Evolutionary conservation across 2,888 invertebrate species (phyloP), one percentile per base, ranked within the genome.

Genomic region (Parthenolecanium corni): DNA sequence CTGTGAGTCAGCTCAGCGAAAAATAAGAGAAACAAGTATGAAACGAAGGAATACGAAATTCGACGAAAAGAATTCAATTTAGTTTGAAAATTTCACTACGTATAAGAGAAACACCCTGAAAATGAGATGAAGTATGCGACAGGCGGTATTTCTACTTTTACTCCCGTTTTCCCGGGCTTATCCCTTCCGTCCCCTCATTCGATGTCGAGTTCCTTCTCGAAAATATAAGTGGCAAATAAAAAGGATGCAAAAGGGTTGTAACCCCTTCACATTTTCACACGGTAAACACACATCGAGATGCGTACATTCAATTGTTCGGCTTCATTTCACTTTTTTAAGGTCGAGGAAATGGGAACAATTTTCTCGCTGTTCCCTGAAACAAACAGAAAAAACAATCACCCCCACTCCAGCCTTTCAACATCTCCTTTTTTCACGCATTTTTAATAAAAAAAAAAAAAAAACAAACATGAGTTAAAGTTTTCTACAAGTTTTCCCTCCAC

Each of bases 251-350:
- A 18, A 18, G 18, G 44, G 44, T 18, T 14, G 44, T 18, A 42
- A 42, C 9, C 38, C 38, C 38, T 38, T 38, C 38, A 9, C 38
- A 42, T 42, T 42, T 42, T 42, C 14, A 42, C 44, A 42, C 44
- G 14, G 44, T 42, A 42, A 42, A 42, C 44, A 42, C 44, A 42
- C 44, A 42, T 42, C 44, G 18, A 42, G 44, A 42, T 4, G 44
- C 44, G 44, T 42, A 42, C 44, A 16, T 42, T 42, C 44, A 42
- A 42, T 42, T 42, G 44, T 42, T 42, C 44, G 18, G 44, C 44
- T 42, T 42, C 44, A 42, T 42, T 42, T 42, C 44, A 42, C 44
- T 18, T 42, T 42, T 31, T 42, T 42, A 42, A 42, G 44, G 44
- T 42, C 44, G 44, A 42, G 44, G 44, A 42, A 42, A 42, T 42